Conservation (phyloP, 1,140 invertebrate species). For the Oncopodura yosiiana region DNA sequence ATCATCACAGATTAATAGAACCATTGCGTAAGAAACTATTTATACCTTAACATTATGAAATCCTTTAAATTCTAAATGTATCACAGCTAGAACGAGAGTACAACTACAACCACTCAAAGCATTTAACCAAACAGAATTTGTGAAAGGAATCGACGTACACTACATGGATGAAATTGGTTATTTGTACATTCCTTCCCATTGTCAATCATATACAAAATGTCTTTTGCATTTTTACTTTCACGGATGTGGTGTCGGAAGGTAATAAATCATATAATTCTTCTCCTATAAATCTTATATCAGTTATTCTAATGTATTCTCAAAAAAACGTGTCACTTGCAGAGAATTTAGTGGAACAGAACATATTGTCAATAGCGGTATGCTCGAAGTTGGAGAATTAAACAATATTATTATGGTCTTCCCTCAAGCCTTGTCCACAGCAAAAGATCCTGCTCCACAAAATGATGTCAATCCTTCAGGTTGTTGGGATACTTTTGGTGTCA, state of each 20-base stretch:
- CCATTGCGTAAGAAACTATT: neutral
- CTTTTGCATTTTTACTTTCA: slow-evolving; percentile 30
- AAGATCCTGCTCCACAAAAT: too few relatives aligned
- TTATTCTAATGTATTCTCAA: neutral
- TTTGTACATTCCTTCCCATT: slow-evolving; percentile 20
- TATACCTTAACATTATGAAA: neutral
- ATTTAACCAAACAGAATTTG: slow-evolving; percentile 27
- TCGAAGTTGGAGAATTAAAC: neutral
- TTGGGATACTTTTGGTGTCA: neutral
- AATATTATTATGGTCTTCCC: neutral
- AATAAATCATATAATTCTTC: neutral
- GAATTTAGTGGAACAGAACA: neutral
- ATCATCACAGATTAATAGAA: neutral
- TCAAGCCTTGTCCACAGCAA: too few relatives aligned
- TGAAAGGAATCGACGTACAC: slow-evolving; percentile 8
- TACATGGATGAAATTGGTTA: slow-evolving; percentile 28
- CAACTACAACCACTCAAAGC: slow-evolving; percentile 7
- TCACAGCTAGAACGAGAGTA: neutral
- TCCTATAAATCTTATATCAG: neutral
- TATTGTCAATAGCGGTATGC: neutral
- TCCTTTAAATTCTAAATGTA: neutral
- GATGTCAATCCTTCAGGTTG: too few relatives aligned
- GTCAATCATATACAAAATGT: slow-evolving; percentile 7
- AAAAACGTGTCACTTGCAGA: neutral
- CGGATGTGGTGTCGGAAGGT: slow-evolving; percentile 22